Conservation (phyloP, 2,113 vertebrate genomes). For the Cavia aperea region DNA sequence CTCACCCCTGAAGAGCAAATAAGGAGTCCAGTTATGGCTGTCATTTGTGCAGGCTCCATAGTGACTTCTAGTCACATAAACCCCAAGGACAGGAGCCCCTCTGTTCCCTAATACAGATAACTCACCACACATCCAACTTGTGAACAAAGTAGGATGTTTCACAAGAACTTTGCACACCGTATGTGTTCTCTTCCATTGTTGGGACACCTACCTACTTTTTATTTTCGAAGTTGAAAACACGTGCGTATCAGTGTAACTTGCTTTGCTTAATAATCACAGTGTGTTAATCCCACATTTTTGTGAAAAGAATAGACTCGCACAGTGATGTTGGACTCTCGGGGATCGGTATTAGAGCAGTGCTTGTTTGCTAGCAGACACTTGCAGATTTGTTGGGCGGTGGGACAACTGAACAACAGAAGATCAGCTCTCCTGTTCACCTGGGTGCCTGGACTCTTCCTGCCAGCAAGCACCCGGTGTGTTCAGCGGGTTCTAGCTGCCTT, state of each 20-base stretch:
- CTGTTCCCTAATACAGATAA: not conserved
- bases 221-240: not conserved
- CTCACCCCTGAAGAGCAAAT: not conserved
- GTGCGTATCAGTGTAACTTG: not conserved
- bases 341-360: not conserved
- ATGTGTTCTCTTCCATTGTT: not conserved
- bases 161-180: not conserved
- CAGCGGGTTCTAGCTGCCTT: rapidly evolving
- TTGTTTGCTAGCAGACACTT: not conserved
- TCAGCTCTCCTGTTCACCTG: not conserved
- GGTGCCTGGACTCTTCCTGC: not conserved
- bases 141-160: not conserved
- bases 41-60: not conserved
- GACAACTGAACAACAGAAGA: not conserved
- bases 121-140: not conserved
- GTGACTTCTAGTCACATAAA: not conserved
- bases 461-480: rapidly evolving
- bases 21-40: not conserved
- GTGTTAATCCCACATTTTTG: not conserved
- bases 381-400: not conserved
- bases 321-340: not conserved
- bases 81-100: not conserved
- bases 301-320: not conserved
- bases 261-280: constrained; percentile 1
- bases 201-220: not conserved